These are phyloP conservation scores for Oenanthe oenanthe DNA, from an alignment of 2,113 vertebrate genomes.

Conservation along the genomic window DNA sequence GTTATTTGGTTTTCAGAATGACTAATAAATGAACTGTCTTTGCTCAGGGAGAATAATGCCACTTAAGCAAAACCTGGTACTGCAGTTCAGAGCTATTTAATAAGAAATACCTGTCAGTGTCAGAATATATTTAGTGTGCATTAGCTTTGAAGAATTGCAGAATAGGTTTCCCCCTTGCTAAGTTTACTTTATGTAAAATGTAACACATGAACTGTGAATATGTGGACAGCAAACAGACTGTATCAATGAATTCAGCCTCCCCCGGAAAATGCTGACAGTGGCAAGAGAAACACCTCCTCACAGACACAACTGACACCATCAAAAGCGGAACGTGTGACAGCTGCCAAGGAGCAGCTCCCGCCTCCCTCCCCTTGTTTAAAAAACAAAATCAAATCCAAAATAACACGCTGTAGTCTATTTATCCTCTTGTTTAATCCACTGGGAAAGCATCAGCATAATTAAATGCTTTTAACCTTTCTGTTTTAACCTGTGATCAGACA, in stretches of 20 bases:
- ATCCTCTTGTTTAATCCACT: constrained; percentile 55
- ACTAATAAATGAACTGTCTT: constrained; percentile 82
- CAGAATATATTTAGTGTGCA: constrained; percentile 79
- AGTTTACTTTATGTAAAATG: constrained; percentile 83
- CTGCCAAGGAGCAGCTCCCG: constrained; percentile 63
- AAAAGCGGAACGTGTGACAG: constrained; percentile 41
- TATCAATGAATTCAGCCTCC: constrained; percentile 69
- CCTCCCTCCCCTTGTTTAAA: constrained; percentile 34
- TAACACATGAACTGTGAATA: constrained; percentile 79
- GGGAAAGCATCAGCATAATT: constrained; percentile 63
- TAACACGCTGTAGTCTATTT: constrained; percentile 62
- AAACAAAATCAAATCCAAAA: constrained; percentile 61
- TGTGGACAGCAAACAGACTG: constrained; percentile 73
- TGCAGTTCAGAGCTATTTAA: constrained; percentile 77
- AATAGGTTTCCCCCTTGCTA: constrained; percentile 77
- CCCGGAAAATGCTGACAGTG: constrained; percentile 49
- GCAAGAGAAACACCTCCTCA: constrained; percentile 45
- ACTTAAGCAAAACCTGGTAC: constrained; percentile 80
- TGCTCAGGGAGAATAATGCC: constrained; percentile 77
- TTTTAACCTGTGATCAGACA: neutral
- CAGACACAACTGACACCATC: constrained; percentile 63
- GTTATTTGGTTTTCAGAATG: constrained; percentile 79
- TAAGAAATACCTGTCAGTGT: constrained; percentile 84
- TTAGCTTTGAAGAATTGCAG: constrained; percentile 80
- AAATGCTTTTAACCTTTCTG: constrained; percentile 50